These are phyloP conservation scores for Diloba caeruleocephala DNA, from an alignment of 2,888 invertebrate genomes.

Conservation along the genomic window DNA sequence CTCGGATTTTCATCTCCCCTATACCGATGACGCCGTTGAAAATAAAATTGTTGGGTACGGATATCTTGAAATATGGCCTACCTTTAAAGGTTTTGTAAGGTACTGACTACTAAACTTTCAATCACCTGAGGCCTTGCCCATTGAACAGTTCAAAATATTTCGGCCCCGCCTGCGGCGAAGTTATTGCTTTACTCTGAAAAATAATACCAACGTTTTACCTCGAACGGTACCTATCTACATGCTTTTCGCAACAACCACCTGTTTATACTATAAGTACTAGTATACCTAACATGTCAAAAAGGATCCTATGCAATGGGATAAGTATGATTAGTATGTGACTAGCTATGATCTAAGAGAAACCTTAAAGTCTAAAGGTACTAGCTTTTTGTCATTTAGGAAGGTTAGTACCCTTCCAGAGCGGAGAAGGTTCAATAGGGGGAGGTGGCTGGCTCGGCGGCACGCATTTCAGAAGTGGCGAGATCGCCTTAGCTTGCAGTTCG, in stretches of 20 bases:
- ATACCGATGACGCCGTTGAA: constrained; percentile 78
- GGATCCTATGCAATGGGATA: too few relatives aligned
- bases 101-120: constrained; percentile 55
- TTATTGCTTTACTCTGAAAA: constrained; percentile 30
- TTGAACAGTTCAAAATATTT: constrained; percentile 45
- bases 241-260: constrained; percentile 17
- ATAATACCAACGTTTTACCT: constrained; percentile 26
- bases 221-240: background rate
- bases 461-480: too few relatives aligned
- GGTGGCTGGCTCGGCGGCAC: too few relatives aligned
- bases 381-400: too few relatives aligned
- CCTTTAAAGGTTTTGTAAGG: constrained; percentile 58
- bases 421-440: too few relatives aligned
- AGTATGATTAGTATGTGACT: too few relatives aligned
- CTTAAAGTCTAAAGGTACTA: too few relatives aligned
- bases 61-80: constrained; percentile 72
- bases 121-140: constrained; percentile 46
- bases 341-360: too few relatives aligned
- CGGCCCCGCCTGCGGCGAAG: constrained; percentile 17
- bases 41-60: constrained; percentile 69
- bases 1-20: constrained; percentile 81
- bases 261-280: too few relatives aligned
- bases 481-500: too few relatives aligned
- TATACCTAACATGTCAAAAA: too few relatives aligned
- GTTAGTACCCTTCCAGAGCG: too few relatives aligned